Evolutionary conservation across 2,113 vertebrate genomes (phyloP).

Genomic region (Eulemur macaco): DNA sequence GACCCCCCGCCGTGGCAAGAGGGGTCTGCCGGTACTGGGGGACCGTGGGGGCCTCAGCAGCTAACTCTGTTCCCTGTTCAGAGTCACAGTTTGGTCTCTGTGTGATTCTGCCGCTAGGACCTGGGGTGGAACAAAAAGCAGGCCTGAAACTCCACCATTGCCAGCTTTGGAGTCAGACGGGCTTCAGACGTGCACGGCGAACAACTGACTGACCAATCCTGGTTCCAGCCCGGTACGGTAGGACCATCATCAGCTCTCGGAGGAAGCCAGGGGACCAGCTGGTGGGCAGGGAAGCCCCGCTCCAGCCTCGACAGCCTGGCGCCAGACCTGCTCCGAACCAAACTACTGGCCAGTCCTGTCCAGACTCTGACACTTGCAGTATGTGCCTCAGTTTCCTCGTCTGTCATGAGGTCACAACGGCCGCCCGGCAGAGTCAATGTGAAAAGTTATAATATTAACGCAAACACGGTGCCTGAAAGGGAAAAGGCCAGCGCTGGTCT

Average conservation of each 20-base stretch:
- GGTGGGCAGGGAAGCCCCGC: background rate
- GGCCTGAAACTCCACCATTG: conserved; percentile 1
- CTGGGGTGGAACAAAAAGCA: background rate
- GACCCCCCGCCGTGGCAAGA: background rate
- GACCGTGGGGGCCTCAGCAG: background rate
- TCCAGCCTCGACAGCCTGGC: conserved; percentile 12
- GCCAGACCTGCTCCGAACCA: background rate
- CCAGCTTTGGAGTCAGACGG: background rate
- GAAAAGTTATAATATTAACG: background rate
- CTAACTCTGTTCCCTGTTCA: background rate
- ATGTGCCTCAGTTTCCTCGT: conserved; percentile 43
- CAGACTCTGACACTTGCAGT: background rate
- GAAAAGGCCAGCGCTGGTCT: background rate
- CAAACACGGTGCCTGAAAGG: background rate
- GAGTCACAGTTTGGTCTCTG: background rate
- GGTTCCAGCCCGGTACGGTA: background rate
- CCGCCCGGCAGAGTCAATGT: background rate
- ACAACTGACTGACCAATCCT: background rate
- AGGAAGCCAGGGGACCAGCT: background rate
- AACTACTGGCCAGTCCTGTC: background rate
- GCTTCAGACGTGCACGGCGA: conserved; percentile 18
- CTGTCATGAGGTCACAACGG: background rate
- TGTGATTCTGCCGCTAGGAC: background rate
- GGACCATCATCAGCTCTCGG: background rate
- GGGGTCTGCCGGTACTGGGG: background rate